phyloP scores from a whole-genome alignment of 2,113 vertebrate genomes.

The Rhinolophus sinicus region DNA sequence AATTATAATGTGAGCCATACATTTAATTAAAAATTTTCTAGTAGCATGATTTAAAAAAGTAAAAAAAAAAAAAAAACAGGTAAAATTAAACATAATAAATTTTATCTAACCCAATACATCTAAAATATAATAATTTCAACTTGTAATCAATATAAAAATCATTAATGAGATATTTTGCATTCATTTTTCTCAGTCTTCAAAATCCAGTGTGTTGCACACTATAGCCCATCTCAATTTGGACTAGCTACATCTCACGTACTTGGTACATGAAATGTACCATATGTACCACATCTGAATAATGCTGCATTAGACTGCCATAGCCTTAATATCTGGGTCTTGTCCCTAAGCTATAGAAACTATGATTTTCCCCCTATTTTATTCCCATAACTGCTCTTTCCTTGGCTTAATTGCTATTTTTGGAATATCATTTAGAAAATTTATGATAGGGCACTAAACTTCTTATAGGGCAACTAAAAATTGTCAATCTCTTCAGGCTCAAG shows the following conservation, averaged over 20 bases:
- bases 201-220: background rate
- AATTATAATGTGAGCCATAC: background rate
- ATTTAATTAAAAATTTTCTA: background rate
- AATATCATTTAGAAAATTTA: constrained; percentile 16
- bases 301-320: background rate
- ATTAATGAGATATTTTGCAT: background rate
- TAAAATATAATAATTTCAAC: background rate
- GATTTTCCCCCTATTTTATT: background rate
- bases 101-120: background rate
- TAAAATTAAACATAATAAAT: background rate
- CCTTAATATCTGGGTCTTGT: background rate
- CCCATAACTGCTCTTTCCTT: background rate
- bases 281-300: background rate
- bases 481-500: background rate
- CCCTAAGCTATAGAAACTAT: background rate
- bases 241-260: background rate
- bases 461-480: background rate
- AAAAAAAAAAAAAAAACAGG: background rate
- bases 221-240: background rate
- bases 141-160: constrained; percentile 35
- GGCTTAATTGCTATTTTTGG: background rate
- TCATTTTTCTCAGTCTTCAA: background rate
- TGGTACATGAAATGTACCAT: background rate
- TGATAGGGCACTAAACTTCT: background rate
- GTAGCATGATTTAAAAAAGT: background rate